These are phyloP conservation scores for Atherinomorus stipes DNA, from an alignment of 2,113 vertebrate genomes.

Conservation along the genomic window DNA sequence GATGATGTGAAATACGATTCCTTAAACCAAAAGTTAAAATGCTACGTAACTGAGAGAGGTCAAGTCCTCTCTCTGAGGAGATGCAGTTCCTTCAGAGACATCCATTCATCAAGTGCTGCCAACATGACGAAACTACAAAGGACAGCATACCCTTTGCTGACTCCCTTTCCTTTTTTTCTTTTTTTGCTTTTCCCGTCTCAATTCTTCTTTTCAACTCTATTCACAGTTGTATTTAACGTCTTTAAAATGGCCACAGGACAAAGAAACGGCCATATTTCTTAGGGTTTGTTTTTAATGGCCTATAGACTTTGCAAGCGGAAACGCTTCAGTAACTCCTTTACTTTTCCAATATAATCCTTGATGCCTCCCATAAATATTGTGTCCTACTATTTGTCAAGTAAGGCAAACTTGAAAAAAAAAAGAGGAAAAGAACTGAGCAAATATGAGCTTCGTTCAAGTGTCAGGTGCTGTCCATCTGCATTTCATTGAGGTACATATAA, in stretches of 20 bases:
- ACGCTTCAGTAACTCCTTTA: slow-evolving; percentile 23
- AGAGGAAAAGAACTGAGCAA: slow-evolving; percentile 13
- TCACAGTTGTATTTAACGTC: slow-evolving; percentile 62
- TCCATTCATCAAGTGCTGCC: slow-evolving; percentile 82
- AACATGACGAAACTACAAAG: slow-evolving; percentile 78
- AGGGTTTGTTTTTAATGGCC: slow-evolving; percentile 15
- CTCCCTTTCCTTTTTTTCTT: slow-evolving; percentile 70
- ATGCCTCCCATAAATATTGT: slow-evolving; percentile 37
- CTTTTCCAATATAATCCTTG: slow-evolving; percentile 27
- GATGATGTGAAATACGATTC: slow-evolving; percentile 73
- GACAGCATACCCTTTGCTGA: slow-evolving; percentile 70
- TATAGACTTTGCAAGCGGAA: slow-evolving; percentile 24
- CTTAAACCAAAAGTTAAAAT: slow-evolving; percentile 70
- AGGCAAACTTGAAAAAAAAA: slow-evolving; percentile 5
- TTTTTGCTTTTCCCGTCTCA: slow-evolving; percentile 60
- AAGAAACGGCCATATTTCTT: slow-evolving; percentile 54
- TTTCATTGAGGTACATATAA: slow-evolving; percentile 67
- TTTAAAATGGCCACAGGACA: slow-evolving; percentile 53
- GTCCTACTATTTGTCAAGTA: slow-evolving; percentile 20
- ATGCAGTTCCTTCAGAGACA: slow-evolving; percentile 67
- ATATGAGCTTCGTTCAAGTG: slow-evolving; percentile 43
- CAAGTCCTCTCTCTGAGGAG: slow-evolving; percentile 69
- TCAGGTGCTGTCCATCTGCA: slow-evolving; percentile 73
- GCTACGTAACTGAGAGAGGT: slow-evolving; percentile 79
- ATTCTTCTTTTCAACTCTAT: slow-evolving; percentile 60